Conservation (phyloP, 2,888 invertebrate species). For the Chloroclystis v-ata region DNA sequence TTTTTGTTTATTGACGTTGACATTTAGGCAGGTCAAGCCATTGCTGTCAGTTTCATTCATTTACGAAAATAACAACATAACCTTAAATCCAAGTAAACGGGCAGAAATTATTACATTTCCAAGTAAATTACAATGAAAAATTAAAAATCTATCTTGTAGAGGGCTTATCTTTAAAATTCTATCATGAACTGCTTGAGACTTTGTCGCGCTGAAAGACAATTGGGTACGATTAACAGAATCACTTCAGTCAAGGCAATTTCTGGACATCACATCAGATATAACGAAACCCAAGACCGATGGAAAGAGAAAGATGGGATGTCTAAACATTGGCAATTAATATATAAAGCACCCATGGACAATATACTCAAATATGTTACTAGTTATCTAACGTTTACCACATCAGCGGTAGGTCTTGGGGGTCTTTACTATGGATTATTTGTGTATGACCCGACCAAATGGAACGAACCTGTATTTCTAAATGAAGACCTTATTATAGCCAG, state of each 20-base stretch:
- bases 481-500: constrained; percentile 60
- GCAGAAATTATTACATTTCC: no score
- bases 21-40: no score
- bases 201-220: constrained; percentile 34
- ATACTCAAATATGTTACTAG: constrained; percentile 47
- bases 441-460: constrained; percentile 45
- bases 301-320: constrained; percentile 54
- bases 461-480: constrained; percentile 53
- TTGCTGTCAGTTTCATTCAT: no score
- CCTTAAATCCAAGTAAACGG: no score
- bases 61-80: no score
- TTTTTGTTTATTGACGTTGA: no score
- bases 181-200: constrained; percentile 50
- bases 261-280: constrained; percentile 54
- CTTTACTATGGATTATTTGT: constrained; percentile 54
- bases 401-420: constrained; percentile 36
- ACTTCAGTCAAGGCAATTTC: constrained; percentile 39
- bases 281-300: constrained; percentile 57
- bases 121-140: no score
- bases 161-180: not conserved
- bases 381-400: constrained; percentile 55
- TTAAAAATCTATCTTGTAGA: not conserved
- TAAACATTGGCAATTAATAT: constrained; percentile 59
- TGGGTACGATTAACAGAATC: constrained; percentile 33
- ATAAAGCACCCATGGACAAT: constrained; percentile 66